Conservation (phyloP, 2,113 vertebrate genomes). For the Orycteropus afer region DNA sequence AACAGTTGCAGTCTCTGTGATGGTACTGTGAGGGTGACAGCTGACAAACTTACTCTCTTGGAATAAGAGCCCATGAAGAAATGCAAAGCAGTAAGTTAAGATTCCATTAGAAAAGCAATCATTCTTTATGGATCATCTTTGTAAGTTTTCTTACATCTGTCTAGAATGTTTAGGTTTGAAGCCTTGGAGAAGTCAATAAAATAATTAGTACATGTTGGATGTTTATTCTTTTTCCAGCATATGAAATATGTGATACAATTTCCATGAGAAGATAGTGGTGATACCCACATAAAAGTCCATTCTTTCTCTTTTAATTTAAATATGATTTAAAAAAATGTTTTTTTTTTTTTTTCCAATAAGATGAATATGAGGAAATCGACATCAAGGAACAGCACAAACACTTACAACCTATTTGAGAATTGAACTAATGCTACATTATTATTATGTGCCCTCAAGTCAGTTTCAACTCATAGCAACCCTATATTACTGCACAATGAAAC, state of each 20-base stretch:
- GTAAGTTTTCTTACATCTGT: background rate
- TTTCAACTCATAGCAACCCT: too few relatives aligned
- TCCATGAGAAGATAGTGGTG: background rate
- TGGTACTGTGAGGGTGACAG: constrained; percentile 47
- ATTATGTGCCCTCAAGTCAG: too few relatives aligned
- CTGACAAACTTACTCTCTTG: constrained; percentile 66
- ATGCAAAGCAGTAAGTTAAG: constrained; percentile 68
- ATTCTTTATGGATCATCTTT: background rate
- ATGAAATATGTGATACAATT: background rate
- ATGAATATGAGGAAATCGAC: background rate
- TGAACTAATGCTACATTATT: background rate
- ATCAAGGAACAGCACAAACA: background rate
- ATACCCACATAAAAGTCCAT: background rate
- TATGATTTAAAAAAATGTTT: background rate
- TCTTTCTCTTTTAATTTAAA: background rate
- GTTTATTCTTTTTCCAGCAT: background rate
- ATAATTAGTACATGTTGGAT: background rate
- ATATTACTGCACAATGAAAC: too few relatives aligned
- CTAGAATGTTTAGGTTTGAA: background rate
- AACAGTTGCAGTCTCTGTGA: constrained; percentile 58
- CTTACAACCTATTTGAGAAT: background rate
- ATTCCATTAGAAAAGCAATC: constrained; percentile 48
- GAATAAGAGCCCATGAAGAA: constrained; percentile 75
- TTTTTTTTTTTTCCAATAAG: background rate
- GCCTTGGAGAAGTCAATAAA: constrained; percentile 6